Evolutionary conservation across 2,888 invertebrate genomes (phyloP).

Genomic region (Drosophila pegasa): DNA sequence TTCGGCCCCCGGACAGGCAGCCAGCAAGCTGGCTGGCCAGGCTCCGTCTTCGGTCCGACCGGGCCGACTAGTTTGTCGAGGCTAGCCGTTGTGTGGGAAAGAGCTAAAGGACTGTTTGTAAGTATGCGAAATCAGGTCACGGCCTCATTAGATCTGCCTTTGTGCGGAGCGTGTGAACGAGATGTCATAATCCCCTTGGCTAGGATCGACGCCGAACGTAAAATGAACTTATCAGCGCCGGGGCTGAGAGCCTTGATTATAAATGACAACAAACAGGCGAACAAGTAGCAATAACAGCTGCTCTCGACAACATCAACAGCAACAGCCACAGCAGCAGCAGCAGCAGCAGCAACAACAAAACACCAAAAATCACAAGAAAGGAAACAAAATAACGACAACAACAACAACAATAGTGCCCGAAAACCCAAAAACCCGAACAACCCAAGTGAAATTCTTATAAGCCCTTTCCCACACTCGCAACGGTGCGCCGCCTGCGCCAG

Average conservation of each 20-base stretch:
- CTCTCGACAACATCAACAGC: constrained; percentile 46
- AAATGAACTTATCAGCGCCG: constrained; percentile 76
- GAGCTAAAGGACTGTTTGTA: constrained; percentile 47
- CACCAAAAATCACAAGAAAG: constrained; percentile 61
- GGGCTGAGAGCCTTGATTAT: constrained; percentile 73
- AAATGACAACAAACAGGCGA: constrained; percentile 77
- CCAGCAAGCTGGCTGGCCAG: constrained; percentile 24
- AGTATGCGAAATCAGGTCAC: constrained; percentile 65
- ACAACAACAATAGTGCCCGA: constrained; percentile 56
- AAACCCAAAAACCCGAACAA: constrained; percentile 67
- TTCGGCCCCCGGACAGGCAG: constrained; percentile 42
- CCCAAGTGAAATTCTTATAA: constrained; percentile 79
- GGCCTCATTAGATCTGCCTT: constrained; percentile 74
- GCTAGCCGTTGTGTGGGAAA: constrained; percentile 64
- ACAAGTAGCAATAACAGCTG: constrained; percentile 76
- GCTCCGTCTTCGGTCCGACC: constrained; percentile 29
- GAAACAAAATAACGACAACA: constrained; percentile 59
- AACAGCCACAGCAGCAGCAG: constrained; percentile 42
- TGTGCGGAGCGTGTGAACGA: constrained; percentile 70
- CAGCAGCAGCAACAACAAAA: constrained; percentile 45
- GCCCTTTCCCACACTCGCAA: constrained; percentile 79
- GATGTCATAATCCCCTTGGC: constrained; percentile 72
- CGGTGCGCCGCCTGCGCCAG: constrained; percentile 73
- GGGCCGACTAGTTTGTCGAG: constrained; percentile 62
- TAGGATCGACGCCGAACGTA: constrained; percentile 38